Conservation (phyloP, 2,797 vertebrate genomes). For the Sphenodon punctatus region DNA sequence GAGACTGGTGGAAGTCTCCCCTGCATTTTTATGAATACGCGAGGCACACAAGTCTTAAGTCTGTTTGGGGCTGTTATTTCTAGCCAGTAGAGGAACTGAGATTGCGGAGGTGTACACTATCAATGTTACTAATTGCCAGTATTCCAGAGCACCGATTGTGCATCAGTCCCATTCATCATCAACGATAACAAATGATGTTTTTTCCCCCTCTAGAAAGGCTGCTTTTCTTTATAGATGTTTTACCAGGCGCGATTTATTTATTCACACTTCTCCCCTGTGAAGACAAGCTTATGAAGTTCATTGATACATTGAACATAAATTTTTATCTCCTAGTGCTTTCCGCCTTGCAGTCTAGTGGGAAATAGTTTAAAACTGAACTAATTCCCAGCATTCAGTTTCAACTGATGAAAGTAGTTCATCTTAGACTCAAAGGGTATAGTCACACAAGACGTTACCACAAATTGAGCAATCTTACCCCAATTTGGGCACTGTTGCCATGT, state of each 20-base stretch:
- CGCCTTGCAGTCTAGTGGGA: constrained; percentile 40
- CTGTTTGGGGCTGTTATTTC: constrained; percentile 58
- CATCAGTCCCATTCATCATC: constrained; percentile 56
- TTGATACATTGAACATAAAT: constrained; percentile 55
- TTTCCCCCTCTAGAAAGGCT: constrained; percentile 38
- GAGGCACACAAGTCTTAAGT: constrained; percentile 27
- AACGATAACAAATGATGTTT: constrained; percentile 51
- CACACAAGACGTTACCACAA: too few species aligned
- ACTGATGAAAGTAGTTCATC: constrained; percentile 56
- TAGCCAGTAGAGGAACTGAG: constrained; percentile 51
- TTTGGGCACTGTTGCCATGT: too few species aligned
- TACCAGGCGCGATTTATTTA: constrained; percentile 42
- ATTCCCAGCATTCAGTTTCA: constrained; percentile 45
- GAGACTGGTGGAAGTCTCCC: constrained; percentile 52
- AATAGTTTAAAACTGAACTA: constrained; percentile 42
- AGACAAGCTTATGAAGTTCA: constrained; percentile 53
- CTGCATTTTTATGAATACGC: constrained; percentile 61
- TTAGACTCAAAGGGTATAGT: too few species aligned
- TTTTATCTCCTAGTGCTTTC: constrained; percentile 48
- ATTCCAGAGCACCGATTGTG: constrained; percentile 26
- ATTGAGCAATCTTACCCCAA: too few species aligned
- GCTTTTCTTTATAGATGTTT: background rate
- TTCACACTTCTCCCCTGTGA: background rate
- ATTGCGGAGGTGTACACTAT: constrained; percentile 32
- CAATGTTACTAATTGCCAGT: constrained; percentile 41